Percentiles rank a stretch among this genome's conserved stretches.
Evolutionary conservation across 2,797 vertebrate species (phyloP).

Genomic region (Spondyliosoma cantharus): DNA sequence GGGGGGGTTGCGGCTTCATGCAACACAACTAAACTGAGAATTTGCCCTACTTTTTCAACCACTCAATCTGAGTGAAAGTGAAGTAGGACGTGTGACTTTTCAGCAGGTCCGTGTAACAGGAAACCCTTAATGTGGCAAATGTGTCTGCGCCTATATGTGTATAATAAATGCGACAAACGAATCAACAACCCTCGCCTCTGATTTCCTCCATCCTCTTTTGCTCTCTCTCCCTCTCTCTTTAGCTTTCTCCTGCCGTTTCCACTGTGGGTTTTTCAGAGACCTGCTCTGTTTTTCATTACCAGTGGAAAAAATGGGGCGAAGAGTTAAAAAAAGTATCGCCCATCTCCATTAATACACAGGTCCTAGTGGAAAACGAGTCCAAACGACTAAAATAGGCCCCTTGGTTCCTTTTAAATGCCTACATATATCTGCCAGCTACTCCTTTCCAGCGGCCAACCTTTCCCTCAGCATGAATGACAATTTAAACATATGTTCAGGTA

Average conservation of each 20-base stretch:
- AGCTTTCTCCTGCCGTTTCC: constrained; percentile 58
- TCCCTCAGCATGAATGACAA: constrained; percentile 45
- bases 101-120: constrained; percentile 15
- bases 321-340: constrained; percentile 69
- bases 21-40: constrained; percentile 56
- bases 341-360: constrained; percentile 69
- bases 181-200: constrained; percentile 46
- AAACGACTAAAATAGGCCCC: constrained; percentile 69
- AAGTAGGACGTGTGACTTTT: constrained; percentile 55
- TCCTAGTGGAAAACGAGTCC: constrained; percentile 69
- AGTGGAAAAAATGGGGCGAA: constrained; percentile 75
- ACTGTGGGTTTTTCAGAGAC: constrained; percentile 64
- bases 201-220: constrained; percentile 50
- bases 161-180: constrained; percentile 12
- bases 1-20: constrained; percentile 37
- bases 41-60: constrained; percentile 60
- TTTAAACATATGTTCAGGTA: constrained; percentile 41
- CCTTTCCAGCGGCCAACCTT: constrained; percentile 62
- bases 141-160: background rate
- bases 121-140: constrained; percentile 25
- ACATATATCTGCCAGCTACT: constrained; percentile 43
- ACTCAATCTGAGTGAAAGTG: constrained; percentile 43
- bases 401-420: constrained; percentile 52
- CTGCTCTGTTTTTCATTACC: constrained; percentile 82
- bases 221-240: constrained; percentile 26